These are phyloP conservation scores for Cryptomyrus ogoouensis DNA, from an alignment of 2,113 vertebrate genomes.

Conservation along the genomic window DNA sequence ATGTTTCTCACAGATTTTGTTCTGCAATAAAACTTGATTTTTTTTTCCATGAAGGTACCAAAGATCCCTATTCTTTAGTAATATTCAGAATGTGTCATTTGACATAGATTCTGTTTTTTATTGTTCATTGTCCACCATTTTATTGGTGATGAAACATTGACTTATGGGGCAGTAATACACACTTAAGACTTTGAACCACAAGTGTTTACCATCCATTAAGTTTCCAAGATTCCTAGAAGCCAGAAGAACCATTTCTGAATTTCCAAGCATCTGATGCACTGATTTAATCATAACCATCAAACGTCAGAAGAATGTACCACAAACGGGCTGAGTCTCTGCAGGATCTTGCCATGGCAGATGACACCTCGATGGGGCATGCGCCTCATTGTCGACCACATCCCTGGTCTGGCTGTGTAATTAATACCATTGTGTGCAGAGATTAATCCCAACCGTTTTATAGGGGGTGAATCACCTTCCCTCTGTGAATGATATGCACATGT, in stretches of 20 bases:
- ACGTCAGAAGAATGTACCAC: not conserved
- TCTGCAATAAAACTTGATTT: not conserved
- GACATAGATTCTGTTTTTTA: not conserved
- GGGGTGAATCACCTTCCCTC: not conserved
- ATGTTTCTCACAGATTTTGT: not conserved
- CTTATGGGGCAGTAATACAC: not conserved
- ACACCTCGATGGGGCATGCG: not conserved
- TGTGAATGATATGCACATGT: not conserved
- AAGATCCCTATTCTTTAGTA: not conserved
- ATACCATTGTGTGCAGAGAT: constrained; percentile 7
- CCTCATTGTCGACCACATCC: not conserved
- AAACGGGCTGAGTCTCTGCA: not conserved
- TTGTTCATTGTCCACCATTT: not conserved
- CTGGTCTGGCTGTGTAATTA: not conserved
- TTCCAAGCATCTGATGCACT: not conserved
- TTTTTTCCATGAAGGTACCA: not conserved
- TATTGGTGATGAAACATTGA: not conserved
- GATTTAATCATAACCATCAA: constrained; percentile 1
- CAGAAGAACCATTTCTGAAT: not conserved
- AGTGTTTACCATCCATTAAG: not conserved
- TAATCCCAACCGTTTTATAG: not conserved
- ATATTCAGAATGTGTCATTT: not conserved
- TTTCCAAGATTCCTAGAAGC: not conserved
- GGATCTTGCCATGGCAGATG: not conserved
- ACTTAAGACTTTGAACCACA: not conserved